Base-by-base conservation (phyloP, 2,113 vertebrate species). In the Scortum barcoo region DNA sequence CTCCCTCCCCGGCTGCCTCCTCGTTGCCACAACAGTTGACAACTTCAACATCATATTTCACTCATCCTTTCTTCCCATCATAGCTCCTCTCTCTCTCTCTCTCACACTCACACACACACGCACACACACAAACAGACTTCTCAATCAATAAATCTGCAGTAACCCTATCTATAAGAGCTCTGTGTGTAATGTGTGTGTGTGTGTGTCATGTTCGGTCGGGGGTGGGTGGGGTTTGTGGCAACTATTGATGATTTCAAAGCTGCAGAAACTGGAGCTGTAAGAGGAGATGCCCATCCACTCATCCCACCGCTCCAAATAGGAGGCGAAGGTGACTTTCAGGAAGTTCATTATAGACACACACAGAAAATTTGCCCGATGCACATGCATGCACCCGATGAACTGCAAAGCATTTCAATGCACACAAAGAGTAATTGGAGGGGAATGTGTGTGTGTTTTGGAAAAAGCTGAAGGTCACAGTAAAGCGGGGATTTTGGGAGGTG, bases 301-400 rank as follows among this genome's bases (percentile, higher is more conserved):
- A 80, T 69, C 74, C 69, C 80, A 44, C 61, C 6, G n/a, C 84
- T 86, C 70, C 62, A 54, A 83, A 81, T 54, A 48, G 71, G 78
- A 73, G 76, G 65, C 26, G 84, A 95, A 95, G 92, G 90, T 95
- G 90, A 94, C 93, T 93, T 95, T 92, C 81, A 91, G 83, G 50
- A 91, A 93, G 81, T 90, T 90, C 40, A 84, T 87, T 76, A 73
- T 11, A 53, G 13, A 72, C 51, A 46, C 28, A n/a, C 42, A 66
- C 48, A 63, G 61, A 19, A 16, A 44, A 60, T 38, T 12, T 24
- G 7, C 53, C 26, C 6, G 0, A 61, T 40, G 17, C 44, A 66
- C 77, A 58, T 71, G 44, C 46, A 76, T 74, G 10, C 71, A 84
- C 54, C 6, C n/a, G 50, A n/a, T 80, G 50, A 80, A 62, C 66